Percentiles rank a stretch among this genome's conserved stretches.
Evolutionary conservation across 2,113 vertebrate species (phyloP).

Genomic region (Poeciliopsis occidentalis): DNA sequence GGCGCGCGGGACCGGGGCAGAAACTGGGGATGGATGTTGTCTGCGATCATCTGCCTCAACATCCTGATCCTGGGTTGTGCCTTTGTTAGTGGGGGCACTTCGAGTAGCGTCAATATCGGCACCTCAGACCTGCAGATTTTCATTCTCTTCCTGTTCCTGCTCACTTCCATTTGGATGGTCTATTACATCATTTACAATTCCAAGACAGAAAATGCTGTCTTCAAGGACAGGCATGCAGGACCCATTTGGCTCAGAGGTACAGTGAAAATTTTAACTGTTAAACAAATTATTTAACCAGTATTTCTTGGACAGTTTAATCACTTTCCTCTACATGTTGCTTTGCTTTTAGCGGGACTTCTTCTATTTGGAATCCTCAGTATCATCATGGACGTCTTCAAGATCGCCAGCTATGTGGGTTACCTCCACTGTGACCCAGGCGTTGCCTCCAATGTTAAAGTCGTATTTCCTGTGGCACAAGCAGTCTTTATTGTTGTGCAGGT

Average conservation of each 20-base stretch:
- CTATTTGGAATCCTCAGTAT: slow-evolving; percentile 90
- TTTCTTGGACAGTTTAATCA: neutral
- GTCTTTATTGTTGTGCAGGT: slow-evolving; percentile 91
- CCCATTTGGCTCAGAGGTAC: slow-evolving; percentile 94
- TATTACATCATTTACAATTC: slow-evolving; percentile 81
- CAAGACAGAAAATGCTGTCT: slow-evolving; percentile 72
- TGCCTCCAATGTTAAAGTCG: slow-evolving; percentile 79
- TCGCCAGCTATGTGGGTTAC: slow-evolving; percentile 87
- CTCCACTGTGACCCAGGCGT: slow-evolving; percentile 84
- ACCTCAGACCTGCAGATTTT: slow-evolving; percentile 84
- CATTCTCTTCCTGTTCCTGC: slow-evolving; percentile 85
- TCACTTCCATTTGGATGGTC: slow-evolving; percentile 86
- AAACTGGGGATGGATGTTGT: slow-evolving; percentile 87
- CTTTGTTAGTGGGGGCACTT: slow-evolving; percentile 84
- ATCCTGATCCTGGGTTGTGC: slow-evolving; percentile 88
- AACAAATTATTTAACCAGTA: neutral
- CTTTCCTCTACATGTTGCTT: neutral
- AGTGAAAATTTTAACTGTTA: neutral
- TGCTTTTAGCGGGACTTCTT: slow-evolving; percentile 86
- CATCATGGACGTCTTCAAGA: slow-evolving; percentile 94
- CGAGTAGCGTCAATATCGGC: slow-evolving; percentile 75
- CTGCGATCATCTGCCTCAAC: slow-evolving; percentile 86
- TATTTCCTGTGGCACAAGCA: slow-evolving; percentile 88
- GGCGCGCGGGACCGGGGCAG: slow-evolving; percentile 58
- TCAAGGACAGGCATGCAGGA: slow-evolving; percentile 88